Base-by-base conservation (phyloP, 2,888 invertebrate genomes). In the Caenorhabditis panamensis region DNA sequence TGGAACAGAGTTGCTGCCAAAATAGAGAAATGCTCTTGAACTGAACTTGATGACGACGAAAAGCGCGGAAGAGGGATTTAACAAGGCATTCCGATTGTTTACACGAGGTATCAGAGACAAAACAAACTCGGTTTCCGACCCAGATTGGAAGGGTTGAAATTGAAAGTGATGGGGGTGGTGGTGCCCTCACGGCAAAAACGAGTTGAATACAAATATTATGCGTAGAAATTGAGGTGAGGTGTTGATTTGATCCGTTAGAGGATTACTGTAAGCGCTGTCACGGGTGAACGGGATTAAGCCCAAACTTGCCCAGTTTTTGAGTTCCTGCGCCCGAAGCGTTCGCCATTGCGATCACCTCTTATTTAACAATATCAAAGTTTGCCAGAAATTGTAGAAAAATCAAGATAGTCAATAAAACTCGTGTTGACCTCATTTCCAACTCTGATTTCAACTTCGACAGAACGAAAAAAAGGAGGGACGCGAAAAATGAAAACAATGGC, bases 101-200 rank as follows among this genome's bases (percentile, higher is more conserved):
- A 47, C 47, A 47, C 47, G 47, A 47, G 5, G 47, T 47, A 47
- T 47, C 47, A 47, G 47, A 47, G 47, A 47, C 47, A 47, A 47
- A 47, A 47, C 47, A 47, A 47, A 47, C 47, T 47, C 47, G 18
- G 47, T n/a, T 47, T 47, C 47, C 47, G 47, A 47, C 47, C 47
- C 9, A 47, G 47, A 47, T 47, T 47, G 47, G 47, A 13, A 41
- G 41, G 18, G 47, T 47, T n/a, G 13, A 47, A 47, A 47, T 47
- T 3, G 47, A 47, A 47, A 47, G n/a, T 47, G 47, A 18, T 36
- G 36, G 36, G 6, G 36, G 6, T 36, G 36, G n/a, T n/a, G n/a
- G n/a, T n/a, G n/a, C n/a, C n/a, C n/a, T n/a, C n/a, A 31, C 4
- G 31, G 31, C 9, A 41, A 41, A 41, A 41, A 41, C 41, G 41